A percentile compares a stretch with the other conserved stretches of the same genome.
Evolutionary conservation across 2,113 vertebrate species (phyloP).

Genomic region (Felis chaus): DNA sequence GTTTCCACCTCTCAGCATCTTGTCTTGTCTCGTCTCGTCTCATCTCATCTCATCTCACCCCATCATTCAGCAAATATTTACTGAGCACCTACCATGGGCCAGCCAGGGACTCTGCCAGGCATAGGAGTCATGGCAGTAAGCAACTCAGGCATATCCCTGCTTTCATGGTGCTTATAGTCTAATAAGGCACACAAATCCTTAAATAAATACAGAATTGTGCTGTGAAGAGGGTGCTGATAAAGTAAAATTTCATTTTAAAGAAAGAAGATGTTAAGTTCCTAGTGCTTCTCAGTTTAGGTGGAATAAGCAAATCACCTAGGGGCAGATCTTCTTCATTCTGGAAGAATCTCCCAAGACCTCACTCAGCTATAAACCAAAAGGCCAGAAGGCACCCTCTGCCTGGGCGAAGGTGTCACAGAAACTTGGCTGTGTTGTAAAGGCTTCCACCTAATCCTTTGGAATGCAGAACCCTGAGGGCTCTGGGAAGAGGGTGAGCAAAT

Average conservation of each 20-base stretch:
- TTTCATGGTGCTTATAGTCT: not conserved
- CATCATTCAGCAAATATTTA: not conserved
- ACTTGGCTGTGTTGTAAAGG: not conserved
- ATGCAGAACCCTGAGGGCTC: not conserved
- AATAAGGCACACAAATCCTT: not conserved
- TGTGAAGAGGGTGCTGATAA: not conserved
- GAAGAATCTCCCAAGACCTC: not conserved
- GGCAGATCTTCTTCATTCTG: not conserved
- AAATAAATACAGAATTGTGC: not conserved
- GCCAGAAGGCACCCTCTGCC: not conserved
- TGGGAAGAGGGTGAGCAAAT: not conserved
- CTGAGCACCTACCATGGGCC: not conserved
- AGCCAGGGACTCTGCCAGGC: not conserved
- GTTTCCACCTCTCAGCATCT: not conserved
- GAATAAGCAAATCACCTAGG: not conserved
- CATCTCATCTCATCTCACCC: not conserved
- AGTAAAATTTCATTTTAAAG: not conserved
- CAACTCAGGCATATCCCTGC: not conserved
- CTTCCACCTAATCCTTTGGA: not conserved
- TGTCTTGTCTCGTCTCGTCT: too few species aligned
- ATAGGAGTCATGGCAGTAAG: not conserved
- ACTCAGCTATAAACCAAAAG: not conserved
- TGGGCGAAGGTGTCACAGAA: not conserved
- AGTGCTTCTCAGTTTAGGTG: not conserved
- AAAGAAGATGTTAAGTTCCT: not conserved